These are phyloP conservation scores for Charadrius vociferus DNA, from an alignment of 2,113 vertebrate genomes.

Conservation along the genomic window DNA sequence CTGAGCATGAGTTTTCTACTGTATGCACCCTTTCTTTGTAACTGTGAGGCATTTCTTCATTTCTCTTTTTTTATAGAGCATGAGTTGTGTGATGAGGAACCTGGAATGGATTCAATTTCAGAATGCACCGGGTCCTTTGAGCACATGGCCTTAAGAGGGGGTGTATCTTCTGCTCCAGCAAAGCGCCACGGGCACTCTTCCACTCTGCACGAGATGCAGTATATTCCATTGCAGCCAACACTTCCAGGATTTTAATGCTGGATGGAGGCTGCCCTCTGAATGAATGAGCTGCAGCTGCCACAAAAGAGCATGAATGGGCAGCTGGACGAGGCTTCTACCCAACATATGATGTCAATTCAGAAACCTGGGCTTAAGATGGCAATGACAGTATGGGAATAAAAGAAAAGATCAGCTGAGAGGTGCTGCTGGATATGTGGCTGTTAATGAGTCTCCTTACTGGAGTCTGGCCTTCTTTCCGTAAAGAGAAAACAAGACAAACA, in stretches of 20 bases:
- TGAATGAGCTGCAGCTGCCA: background rate
- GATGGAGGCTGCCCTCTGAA: background rate
- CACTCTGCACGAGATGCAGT: background rate
- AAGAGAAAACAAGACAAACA: background rate
- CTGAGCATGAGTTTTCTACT: background rate
- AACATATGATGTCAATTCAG: background rate
- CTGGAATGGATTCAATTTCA: background rate
- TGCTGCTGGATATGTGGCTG: background rate
- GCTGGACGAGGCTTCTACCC: background rate
- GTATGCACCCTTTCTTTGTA: background rate
- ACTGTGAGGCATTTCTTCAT: background rate
- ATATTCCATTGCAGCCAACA: background rate
- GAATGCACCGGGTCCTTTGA: accelerated
- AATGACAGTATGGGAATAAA: background rate
- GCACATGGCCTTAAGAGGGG: background rate
- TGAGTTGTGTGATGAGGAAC: background rate
- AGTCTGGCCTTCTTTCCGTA: background rate
- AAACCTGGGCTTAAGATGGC: background rate
- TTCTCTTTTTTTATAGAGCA: background rate
- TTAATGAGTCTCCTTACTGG: background rate
- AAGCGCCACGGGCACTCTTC: background rate
- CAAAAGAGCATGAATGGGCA: background rate
- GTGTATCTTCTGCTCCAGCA: background rate
- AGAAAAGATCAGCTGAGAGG: background rate
- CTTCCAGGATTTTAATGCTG: background rate